Base-by-base conservation (phyloP, 64 coral and sea anemone species). In the Anthopleura sola region DNA sequence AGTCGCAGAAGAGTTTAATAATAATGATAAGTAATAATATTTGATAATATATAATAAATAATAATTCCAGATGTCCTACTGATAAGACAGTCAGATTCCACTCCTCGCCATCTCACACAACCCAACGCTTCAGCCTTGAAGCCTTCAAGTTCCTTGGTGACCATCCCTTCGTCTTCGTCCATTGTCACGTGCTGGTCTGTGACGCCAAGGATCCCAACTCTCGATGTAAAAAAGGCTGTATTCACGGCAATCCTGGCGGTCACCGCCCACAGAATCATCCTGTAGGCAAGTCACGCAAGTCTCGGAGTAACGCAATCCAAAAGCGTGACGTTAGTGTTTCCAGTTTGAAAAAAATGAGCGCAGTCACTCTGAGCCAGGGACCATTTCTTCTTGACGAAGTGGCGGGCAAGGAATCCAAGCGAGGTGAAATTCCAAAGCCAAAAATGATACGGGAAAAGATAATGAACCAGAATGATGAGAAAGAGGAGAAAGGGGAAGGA, bases 91-190 rank as follows among this genome's bases (percentile, higher is more conserved):
- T 96, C 17, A 55, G 78, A n/a, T 92, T 92, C 21, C 94, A 96
- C 37, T 24, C 46, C n/a, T 89, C 94, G 0, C 80, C 84, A 1
- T 85, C 83, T 3, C 83, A 80, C 1, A 92, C 85, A 12, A 92
- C 92, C 56, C 64, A 88, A 17, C 82, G 94, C 6, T 96, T 96
- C 79, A 96, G 94, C 47, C 87, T 96, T 18, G 86, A 96, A 56
- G 78, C 66, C 0, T 96, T 96, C 62, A 60, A 96, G 69, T 96
- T 96, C 57, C 84, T 96, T 36, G 90, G 94, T 46, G 81, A 90
- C 28, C 91, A 92, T 46, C 90, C 91, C 18, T 96, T 92, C 49
- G 94, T 96, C 60, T 96, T 96, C 60, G 68, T 96, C 21, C 94
- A 96, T 37, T 96, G 94, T 54, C 94, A 88, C 40, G 87, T 96